Evolutionary conservation across 2,113 vertebrate genomes (phyloP).

Genomic region (Axis porcinus): DNA sequence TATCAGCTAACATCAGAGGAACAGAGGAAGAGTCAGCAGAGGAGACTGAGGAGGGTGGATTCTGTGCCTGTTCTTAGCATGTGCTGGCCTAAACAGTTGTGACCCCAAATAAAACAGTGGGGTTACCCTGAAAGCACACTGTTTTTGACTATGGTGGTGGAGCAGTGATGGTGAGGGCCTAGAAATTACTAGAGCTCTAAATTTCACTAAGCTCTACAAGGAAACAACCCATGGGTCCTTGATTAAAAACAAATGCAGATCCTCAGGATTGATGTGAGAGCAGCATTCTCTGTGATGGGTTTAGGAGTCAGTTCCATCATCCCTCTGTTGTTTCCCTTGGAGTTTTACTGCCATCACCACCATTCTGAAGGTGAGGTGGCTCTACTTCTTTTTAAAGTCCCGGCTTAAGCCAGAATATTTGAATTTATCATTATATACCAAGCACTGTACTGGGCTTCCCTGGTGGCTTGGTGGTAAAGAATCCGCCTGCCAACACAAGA

Average conservation of each 20-base stretch:
- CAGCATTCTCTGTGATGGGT: background rate
- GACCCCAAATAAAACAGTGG: background rate
- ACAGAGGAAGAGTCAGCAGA: background rate
- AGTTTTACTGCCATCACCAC: background rate
- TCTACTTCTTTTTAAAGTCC: background rate
- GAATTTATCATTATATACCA: background rate
- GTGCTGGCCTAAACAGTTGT: background rate
- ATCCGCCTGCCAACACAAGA: background rate
- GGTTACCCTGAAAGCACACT: background rate
- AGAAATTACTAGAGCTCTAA: background rate
- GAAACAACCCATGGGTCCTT: background rate
- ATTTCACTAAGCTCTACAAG: background rate
- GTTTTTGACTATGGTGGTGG: background rate
- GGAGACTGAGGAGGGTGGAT: background rate
- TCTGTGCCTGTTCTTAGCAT: background rate
- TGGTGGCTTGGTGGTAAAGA: background rate
- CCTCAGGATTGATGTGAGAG: no score
- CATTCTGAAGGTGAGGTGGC: background rate
- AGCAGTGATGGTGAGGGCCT: background rate
- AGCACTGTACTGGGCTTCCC: background rate
- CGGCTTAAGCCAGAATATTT: background rate
- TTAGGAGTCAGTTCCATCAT: background rate
- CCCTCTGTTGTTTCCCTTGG: background rate
- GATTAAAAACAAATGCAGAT: background rate
- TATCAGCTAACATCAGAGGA: rapidly evolving